Evolutionary conservation across 2,113 vertebrate genomes (phyloP).

Genomic region (Anoplopoma fimbria): DNA sequence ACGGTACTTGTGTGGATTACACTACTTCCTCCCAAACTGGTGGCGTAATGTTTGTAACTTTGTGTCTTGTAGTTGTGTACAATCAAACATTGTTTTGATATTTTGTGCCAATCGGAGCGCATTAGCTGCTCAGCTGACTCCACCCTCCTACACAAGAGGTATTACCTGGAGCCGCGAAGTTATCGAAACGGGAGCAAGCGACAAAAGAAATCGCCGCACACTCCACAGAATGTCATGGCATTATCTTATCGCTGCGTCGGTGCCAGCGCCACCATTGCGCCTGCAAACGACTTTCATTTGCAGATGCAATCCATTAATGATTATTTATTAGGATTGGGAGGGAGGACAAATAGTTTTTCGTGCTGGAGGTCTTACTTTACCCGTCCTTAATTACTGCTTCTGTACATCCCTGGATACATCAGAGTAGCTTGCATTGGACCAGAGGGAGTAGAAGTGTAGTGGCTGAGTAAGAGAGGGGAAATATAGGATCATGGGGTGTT

Average conservation of each 20-base stretch:
- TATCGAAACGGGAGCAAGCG: neutral
- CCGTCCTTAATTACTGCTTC: neutral
- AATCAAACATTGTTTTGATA: neutral
- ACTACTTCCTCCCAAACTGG: too few relatives aligned
- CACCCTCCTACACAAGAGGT: neutral
- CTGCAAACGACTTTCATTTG: neutral
- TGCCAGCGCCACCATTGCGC: neutral
- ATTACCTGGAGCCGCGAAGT: neutral
- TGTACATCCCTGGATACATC: neutral
- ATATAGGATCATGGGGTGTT: conserved; percentile 28
- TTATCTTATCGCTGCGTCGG: neutral
- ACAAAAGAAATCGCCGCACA: too few relatives aligned
- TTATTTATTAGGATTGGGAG: neutral
- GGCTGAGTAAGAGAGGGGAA: neutral
- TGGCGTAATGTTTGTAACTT: neutral
- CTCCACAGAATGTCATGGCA: neutral
- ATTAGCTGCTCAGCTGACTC: neutral
- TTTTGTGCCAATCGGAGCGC: neutral
- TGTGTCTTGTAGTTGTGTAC: neutral
- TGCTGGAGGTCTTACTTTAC: conserved; percentile 2
- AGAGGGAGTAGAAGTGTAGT: conserved; percentile 2
- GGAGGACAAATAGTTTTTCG: neutral
- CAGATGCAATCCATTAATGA: neutral
- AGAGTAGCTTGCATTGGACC: neutral
- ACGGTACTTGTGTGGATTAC: neutral